These are phyloP conservation scores for Hemichromis elongatus DNA, from an alignment of 2,113 vertebrate species.

Conservation along the genomic window DNA sequence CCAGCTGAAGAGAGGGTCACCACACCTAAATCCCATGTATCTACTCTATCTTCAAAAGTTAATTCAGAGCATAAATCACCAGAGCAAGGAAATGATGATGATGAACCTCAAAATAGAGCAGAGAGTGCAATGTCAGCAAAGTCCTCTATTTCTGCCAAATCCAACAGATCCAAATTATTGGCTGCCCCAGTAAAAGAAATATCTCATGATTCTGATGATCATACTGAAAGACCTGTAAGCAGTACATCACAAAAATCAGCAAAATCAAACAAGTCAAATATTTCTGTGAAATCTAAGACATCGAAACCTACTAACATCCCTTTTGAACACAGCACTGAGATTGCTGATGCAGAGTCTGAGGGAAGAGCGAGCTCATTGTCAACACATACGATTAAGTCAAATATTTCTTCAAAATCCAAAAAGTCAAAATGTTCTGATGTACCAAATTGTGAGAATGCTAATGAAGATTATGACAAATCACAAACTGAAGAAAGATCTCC, in stretches of 20 bases:
- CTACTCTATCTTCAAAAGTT: constrained; percentile 26
- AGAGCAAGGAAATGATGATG: not conserved
- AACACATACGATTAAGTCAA: constrained; percentile 27
- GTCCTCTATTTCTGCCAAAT: constrained; percentile 18
- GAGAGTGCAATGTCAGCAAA: constrained; percentile 25
- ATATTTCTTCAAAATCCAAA: not conserved
- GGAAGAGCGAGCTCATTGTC: constrained; percentile 13
- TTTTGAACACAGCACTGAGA: not conserved
- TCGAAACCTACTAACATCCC: constrained; percentile 9
- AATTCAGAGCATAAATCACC: not conserved
- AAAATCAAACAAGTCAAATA: constrained; percentile 28
- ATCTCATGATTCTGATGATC: constrained; percentile 27
- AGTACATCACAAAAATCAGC: constrained; percentile 36
- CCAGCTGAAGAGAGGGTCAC: not conserved
- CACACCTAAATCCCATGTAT: constrained; percentile 23
- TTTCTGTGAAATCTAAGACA: constrained; percentile 34
- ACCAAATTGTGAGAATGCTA: not conserved
- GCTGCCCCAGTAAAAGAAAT: constrained; percentile 16
- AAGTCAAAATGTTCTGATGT: constrained; percentile 25
- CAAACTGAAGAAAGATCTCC: constrained; percentile 5
- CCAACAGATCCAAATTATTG: constrained; percentile 16
- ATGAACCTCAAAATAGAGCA: not conserved
- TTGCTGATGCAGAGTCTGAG: not conserved
- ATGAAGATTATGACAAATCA: not conserved
- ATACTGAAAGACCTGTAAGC: constrained; percentile 19